Evolutionary conservation across 2,113 vertebrate species (phyloP).

Genomic region (Stigmatopora nigra): DNA sequence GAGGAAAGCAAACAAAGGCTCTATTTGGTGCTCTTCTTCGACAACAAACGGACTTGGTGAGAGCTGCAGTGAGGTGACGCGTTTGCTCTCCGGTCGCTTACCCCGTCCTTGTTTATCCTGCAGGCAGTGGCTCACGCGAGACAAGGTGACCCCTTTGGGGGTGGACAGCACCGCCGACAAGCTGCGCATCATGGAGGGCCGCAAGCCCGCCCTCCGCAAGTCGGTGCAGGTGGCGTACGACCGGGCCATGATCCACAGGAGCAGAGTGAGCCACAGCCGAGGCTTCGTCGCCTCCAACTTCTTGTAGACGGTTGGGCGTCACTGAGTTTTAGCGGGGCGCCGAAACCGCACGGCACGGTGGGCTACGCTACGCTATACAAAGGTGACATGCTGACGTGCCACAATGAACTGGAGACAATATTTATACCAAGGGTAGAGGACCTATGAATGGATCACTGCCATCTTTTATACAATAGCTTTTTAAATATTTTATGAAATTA

Average conservation of each 20-base stretch:
- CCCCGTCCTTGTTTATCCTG: not conserved
- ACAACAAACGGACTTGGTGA: constrained; percentile 98
- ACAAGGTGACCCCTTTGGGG: constrained; percentile 86
- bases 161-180: constrained; percentile 92
- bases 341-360: not conserved
- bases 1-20: constrained; percentile 83
- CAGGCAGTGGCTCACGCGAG: constrained; percentile 94
- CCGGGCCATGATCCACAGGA: constrained; percentile 91
- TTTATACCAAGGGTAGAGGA: constrained; percentile 76
- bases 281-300: constrained; percentile 79
- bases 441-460: constrained; percentile 81
- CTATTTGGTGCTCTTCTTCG: constrained; percentile 97
- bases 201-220: constrained; percentile 94
- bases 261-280: constrained; percentile 81
- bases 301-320: constrained; percentile 64
- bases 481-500: constrained; percentile 78
- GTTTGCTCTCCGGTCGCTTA: not conserved
- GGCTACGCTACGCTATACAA: not conserved
- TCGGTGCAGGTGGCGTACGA: constrained; percentile 97
- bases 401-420: constrained; percentile 18
- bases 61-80: constrained; percentile 19
- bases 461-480: constrained; percentile 84
- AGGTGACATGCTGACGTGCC: not conserved
- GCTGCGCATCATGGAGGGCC: constrained; percentile 91
- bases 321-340: not conserved